phyloP scores from a whole-genome alignment of 2,113 vertebrate genomes.

The Plecturocebus donacophilus region DNA sequence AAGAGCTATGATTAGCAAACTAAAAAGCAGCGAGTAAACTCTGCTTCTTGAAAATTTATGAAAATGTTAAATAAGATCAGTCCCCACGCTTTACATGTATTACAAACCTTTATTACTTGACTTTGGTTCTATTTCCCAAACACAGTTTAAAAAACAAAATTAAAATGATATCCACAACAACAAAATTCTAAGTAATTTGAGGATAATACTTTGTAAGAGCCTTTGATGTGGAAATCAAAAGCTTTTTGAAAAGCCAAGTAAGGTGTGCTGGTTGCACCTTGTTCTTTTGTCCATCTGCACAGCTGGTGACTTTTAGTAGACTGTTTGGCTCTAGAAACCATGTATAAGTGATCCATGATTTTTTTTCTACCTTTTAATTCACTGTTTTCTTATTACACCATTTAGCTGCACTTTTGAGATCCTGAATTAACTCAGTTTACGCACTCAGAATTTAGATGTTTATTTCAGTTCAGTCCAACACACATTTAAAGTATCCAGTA shows the following conservation, averaged over 20 bases:
- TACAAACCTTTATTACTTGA: slow-evolving; percentile 5
- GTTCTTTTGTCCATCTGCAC: not conserved
- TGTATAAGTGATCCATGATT: not conserved
- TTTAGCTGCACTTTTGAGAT: not conserved
- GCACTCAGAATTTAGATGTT: not conserved
- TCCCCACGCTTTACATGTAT: not conserved
- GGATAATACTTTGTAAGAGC: not conserved
- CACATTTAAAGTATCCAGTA: not conserved
- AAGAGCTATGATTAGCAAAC: not conserved
- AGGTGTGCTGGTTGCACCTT: not conserved
- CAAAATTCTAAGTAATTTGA: slow-evolving; percentile 21
- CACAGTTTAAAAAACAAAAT: not conserved
- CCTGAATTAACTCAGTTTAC: not conserved
- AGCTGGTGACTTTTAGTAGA: not conserved
- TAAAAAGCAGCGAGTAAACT: not conserved
- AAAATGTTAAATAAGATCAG: slow-evolving; percentile 8
- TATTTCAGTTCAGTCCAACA: not conserved
- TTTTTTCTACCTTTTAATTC: not conserved
- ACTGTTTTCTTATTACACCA: slow-evolving; percentile 4
- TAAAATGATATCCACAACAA: not conserved
- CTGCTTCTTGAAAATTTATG: not conserved
- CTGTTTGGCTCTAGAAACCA: not conserved
- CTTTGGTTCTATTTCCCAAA: slow-evolving; percentile 30
- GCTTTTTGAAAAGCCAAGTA: slow-evolving; percentile 12
- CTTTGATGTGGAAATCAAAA: not conserved